phyloP scores from a whole-genome alignment of 2,888 invertebrate species.

The Anaspis maculata region DNA sequence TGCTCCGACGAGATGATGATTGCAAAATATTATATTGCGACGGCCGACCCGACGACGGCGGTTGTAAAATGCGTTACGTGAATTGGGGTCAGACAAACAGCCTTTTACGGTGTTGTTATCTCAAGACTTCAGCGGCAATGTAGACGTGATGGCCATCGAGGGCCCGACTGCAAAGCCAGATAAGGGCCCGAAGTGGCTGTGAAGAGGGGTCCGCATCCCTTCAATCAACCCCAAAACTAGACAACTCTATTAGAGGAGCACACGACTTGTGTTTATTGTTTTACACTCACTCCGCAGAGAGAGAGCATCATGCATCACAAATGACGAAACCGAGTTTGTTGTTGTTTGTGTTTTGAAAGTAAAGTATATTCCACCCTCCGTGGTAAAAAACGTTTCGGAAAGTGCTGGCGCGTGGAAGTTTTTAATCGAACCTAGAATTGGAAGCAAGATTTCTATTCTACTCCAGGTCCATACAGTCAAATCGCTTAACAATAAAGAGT shows the following conservation, averaged over 20 bases:
- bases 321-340: background rate
- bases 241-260: slow-evolving; percentile 32
- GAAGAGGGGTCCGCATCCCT: slow-evolving; percentile 18
- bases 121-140: slow-evolving; percentile 31
- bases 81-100: slow-evolving; percentile 14
- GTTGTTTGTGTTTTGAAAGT: too few relatives aligned
- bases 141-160: slow-evolving; percentile 27
- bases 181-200: slow-evolving; percentile 24
- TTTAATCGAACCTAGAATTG: too few relatives aligned
- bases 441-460: too few relatives aligned
- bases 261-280: slow-evolving; percentile 23
- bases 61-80: slow-evolving; percentile 10
- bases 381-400: too few relatives aligned
- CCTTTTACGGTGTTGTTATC: slow-evolving; percentile 29
- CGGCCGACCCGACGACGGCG: slow-evolving; percentile 3
- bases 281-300: too few relatives aligned
- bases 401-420: too few relatives aligned
- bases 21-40: too few relatives aligned
- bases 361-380: too few relatives aligned
- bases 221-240: slow-evolving; percentile 25
- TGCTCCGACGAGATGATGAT: too few relatives aligned
- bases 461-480: too few relatives aligned
- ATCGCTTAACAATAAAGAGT: too few relatives aligned
- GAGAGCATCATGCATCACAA: slow-evolving; percentile 9
- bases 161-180: slow-evolving; percentile 30